Base-by-base conservation (phyloP, 1,140 invertebrate species). In the Eumeta japonica region DNA sequence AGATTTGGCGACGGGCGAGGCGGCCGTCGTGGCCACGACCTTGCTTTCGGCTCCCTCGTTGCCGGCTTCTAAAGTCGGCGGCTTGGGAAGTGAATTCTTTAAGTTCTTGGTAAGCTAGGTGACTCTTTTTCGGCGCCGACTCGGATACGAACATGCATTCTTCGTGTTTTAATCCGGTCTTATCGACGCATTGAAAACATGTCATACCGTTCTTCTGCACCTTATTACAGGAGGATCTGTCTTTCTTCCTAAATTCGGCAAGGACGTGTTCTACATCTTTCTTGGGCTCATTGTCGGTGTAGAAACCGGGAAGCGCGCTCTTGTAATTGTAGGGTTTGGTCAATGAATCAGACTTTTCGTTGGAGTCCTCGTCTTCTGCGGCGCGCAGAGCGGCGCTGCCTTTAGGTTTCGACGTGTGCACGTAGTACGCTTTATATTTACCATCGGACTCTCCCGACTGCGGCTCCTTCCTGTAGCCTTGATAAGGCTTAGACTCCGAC, bases 121-220 rank as follows among this genome's bases (percentile, higher is more conserved):
- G 78, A 43, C 75, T 80, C 20, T 71, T 65, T 52, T 79, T 72
- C 7, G 80, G 80, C 39, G 76, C 77, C 18, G 79, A 80, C 55
- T 81, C 81, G 4, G 81, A 83, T 1, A 87, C 77, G 58, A 82
- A 87, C 77, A 86, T 86, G 50, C 86, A 88, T 62, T 87, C 86
- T 62, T 88, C 85, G 46, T 87, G 80, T 54, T 82, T 80, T 13
- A 83, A 64, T 2, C 83, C 84, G 27, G 77, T 77, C 20, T 83
- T 79, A 42, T 87, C 83, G 0, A 78, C 51, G 51, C 86, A 88
- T 39, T 82, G 75, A 58, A 82, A 88, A 58, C 86, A 88, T 3
- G 85, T 87, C 84, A 88, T 86, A 16, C 82, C 81, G 44, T 85
- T 81, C 46, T 83, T 83, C 37, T 81, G 75, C 0, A 82, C 70